These are phyloP conservation scores for Chiloscyllium plagiosum DNA, from an alignment of 2,113 vertebrate species.

Conservation along the genomic window DNA sequence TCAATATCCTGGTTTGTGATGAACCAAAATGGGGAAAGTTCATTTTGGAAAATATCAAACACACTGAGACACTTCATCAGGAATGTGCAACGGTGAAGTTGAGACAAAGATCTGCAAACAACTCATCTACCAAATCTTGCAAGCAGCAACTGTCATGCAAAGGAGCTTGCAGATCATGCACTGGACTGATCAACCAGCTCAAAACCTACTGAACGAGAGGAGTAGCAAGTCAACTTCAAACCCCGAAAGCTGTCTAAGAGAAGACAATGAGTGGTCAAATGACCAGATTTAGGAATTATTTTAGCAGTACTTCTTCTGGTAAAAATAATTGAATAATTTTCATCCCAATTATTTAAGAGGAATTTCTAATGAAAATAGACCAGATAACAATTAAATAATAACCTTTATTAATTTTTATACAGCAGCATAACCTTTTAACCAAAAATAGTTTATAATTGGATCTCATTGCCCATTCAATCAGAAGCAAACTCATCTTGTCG, in stretches of 20 bases:
- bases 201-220: background rate
- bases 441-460: background rate
- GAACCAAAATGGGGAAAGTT: background rate
- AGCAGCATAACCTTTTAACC: background rate
- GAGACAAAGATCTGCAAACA: background rate
- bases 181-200: background rate
- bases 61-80: background rate
- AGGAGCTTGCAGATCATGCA: background rate
- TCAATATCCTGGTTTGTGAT: background rate
- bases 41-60: background rate
- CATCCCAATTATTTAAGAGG: background rate
- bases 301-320: background rate
- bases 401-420: conserved; percentile 1
- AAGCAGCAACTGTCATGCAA: too few relatives aligned
- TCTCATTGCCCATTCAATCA: background rate
- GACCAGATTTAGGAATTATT: background rate
- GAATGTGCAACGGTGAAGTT: background rate
- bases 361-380: background rate
- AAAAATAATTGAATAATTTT: background rate
- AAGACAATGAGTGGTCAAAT: background rate
- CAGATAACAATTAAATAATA: background rate
- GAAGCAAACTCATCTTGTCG: background rate
- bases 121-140: too few relatives aligned
- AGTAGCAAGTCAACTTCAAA: background rate
- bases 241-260: background rate